Evolutionary conservation across 2,113 vertebrate species (phyloP), one percentile per base, ranked within the genome.

Genomic region (Muscicapa adusta): DNA sequence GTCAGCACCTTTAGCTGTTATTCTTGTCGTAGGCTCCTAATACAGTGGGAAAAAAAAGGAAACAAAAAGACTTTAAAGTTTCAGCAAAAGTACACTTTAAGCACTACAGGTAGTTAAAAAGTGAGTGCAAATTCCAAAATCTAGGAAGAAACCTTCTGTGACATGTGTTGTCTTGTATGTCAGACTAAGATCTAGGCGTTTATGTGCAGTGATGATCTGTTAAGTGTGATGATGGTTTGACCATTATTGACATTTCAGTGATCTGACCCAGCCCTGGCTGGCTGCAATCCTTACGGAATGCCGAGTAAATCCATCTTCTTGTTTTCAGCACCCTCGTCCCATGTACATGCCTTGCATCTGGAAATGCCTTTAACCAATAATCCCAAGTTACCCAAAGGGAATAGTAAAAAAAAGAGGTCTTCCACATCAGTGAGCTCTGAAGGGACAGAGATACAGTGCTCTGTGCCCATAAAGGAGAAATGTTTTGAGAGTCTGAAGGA

Each of bases 401-500:
- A 71, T 94, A 96, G 91, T 90, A 93, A 84, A 94, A 95, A 90
- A 96, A 97, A 98, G 84, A 97, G 96, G 74, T 97, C 97, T 26
- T 97, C 97, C 71, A 95, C 95, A 53, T 97, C 96, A 56, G 66
- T 97, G 74, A 98, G 96, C 84, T 96, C 96, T 50, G 98, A 97
- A 70, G 96, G 95, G 86, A 95, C 97, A 38, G 98, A 34, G 97
- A 56, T 93, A 85, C 95, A 95, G 29, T 91, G 95, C 77, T 96
- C 97, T 79, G 91, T 94, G 29, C 89, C 95, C 42, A 18, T 95
- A 83, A 92, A 96, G 92, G 96, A 98, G 83, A 97, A 94, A 91
- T 94, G 89, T 91, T 96, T 97, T 68, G 97, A 98, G 77, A 96
- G 74, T 93, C 90, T 98, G 83, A 97, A 98, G 75, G 96, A 98